Evolutionary conservation across 1,140 invertebrate genomes (phyloP).

Genomic region (Dendrolimus punctatus): DNA sequence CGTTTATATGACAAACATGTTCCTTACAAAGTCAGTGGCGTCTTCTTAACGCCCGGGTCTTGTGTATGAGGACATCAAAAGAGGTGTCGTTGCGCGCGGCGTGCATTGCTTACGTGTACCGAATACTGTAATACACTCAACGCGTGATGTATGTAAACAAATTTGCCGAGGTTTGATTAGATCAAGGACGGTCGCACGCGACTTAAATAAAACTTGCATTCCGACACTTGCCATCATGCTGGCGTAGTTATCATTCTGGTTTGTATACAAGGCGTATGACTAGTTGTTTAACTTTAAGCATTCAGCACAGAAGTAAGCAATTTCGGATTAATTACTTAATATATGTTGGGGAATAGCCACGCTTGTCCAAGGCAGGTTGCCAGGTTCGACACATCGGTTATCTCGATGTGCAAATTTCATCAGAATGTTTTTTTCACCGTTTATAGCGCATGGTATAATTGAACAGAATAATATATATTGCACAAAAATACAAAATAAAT

Average conservation of each 20-base stretch:
- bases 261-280: no score
- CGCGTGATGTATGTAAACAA: conserved; percentile 59
- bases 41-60: conserved; percentile 44
- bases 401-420: no score
- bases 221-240: conserved; percentile 16
- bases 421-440: no score
- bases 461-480: no score
- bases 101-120: conserved; percentile 48
- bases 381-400: no score
- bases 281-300: no score
- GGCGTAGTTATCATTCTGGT: background rate
- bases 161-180: conserved; percentile 66
- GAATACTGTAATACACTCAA: conserved; percentile 33
- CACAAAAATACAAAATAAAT: no score
- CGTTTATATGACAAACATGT: conserved; percentile 49
- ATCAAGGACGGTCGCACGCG: conserved; percentile 43
- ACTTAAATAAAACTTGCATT: conserved; percentile 35
- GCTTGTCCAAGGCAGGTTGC: no score
- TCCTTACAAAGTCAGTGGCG: conserved; percentile 29
- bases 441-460: no score
- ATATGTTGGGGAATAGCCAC: no score
- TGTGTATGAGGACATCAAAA: conserved; percentile 48
- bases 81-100: conserved; percentile 32
- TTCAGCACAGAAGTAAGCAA: no score
- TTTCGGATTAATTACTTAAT: no score